Percentiles rank a stretch among this genome's conserved stretches.
Conservation (phyloP, 1,140 invertebrate species). For the Drosophila seguyi region DNA sequence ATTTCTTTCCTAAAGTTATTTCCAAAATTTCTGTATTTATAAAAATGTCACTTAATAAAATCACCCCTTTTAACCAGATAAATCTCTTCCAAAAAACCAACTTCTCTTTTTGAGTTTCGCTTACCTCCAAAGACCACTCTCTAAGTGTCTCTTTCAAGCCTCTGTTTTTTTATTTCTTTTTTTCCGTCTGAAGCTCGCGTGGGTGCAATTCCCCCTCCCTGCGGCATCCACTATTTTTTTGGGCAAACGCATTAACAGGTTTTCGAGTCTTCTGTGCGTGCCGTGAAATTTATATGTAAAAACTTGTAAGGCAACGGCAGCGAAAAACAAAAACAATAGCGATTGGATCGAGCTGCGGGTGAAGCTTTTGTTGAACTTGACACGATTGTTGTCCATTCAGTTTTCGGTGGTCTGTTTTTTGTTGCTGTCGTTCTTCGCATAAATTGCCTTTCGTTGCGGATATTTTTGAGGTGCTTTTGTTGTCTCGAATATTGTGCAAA, state of each 20-base stretch:
- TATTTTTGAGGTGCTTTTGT: constrained; percentile 12
- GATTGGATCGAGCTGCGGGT: constrained; percentile 59
- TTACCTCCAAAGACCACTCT: constrained; percentile 2
- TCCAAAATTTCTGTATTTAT: no score
- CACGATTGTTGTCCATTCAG: constrained; percentile 66
- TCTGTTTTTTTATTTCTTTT: constrained; percentile 14
- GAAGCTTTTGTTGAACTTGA: constrained; percentile 82
- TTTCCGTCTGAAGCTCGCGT: constrained; percentile 38
- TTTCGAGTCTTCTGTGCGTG: constrained; percentile 63
- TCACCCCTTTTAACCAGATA: background rate
- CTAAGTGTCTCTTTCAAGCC: constrained; percentile 11
- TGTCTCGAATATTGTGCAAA: constrained; percentile 62
- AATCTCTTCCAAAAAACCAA: background rate
- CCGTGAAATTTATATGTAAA: constrained; percentile 65
- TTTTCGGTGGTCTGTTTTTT: constrained; percentile 50
- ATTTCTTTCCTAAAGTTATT: no score
- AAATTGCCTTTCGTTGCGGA: constrained; percentile 53
- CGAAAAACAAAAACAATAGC: constrained; percentile 47
- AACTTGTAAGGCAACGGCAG: constrained; percentile 55
- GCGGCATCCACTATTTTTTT: constrained; percentile 31
- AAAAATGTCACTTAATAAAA: no score
- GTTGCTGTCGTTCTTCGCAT: constrained; percentile 51
- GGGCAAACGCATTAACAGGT: constrained; percentile 74
- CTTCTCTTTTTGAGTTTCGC: constrained; percentile 4
- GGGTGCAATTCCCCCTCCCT: constrained; percentile 60